These are phyloP conservation scores for Glaucopsyche alexis DNA, from an alignment of 2,888 invertebrate species.

Conservation along the genomic window DNA sequence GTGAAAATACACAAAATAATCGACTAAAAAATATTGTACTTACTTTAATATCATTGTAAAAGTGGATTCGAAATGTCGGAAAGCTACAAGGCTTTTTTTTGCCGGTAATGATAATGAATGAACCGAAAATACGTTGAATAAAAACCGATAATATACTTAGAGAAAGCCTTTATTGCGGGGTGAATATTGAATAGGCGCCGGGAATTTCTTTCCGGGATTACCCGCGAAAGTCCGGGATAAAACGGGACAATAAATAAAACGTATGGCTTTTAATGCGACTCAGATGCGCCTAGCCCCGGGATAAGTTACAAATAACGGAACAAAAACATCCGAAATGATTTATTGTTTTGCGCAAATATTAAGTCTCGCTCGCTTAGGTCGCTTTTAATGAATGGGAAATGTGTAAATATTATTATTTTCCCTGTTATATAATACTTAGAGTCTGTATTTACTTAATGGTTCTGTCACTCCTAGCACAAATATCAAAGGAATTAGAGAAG, in stretches of 20 bases:
- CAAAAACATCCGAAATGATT: neutral
- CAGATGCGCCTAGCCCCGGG: slow-evolving; percentile 20
- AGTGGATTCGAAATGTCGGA: neutral
- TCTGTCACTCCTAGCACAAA: too few species aligned
- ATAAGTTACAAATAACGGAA: slow-evolving; percentile 18
- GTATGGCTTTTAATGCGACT: slow-evolving; percentile 22
- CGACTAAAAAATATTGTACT: neutral
- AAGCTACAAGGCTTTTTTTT: neutral
- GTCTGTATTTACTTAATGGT: too few species aligned
- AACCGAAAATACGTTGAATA: slow-evolving; percentile 17
- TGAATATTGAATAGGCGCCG: slow-evolving; percentile 27
- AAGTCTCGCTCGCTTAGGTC: neutral
- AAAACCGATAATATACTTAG: slow-evolving; percentile 24
- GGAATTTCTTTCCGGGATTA: slow-evolving; percentile 34
- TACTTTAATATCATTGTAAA: neutral
- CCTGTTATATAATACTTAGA: too few species aligned
- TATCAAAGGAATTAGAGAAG: too few species aligned
- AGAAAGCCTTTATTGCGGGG: slow-evolving; percentile 17
- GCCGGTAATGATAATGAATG: slow-evolving; percentile 13
- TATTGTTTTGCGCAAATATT: neutral
- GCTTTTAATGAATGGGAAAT: neutral
- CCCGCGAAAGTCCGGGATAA: slow-evolving; percentile 32
- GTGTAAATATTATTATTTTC: neutral
- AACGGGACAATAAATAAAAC: slow-evolving; percentile 29
- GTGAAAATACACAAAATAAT: neutral